A percentile compares a stretch with the other conserved stretches of the same genome.
Evolutionary conservation across 1,140 invertebrate genomes (phyloP).

Genomic region (Drosophila burlai): DNA sequence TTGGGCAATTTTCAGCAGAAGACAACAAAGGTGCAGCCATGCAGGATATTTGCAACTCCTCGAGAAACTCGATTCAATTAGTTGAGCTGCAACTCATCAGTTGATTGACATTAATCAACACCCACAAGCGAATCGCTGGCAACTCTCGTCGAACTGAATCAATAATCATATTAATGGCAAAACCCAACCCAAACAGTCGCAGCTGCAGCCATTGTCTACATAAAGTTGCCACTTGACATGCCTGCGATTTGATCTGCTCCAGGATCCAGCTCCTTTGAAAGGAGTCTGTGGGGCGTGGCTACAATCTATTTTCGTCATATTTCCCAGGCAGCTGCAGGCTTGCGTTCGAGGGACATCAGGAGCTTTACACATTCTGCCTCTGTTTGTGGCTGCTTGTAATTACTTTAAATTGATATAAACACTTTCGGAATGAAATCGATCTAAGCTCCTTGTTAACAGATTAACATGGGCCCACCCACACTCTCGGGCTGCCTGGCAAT

Average conservation of each 20-base stretch:
- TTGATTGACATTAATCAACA: conserved; percentile 72
- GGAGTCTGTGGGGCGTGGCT: conserved; percentile 46
- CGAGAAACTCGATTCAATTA: conserved; percentile 35
- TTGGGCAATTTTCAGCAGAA: conserved; percentile 7
- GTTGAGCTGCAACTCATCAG: conserved; percentile 56
- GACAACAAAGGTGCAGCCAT: conserved; percentile 3
- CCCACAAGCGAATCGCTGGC: conserved; percentile 39
- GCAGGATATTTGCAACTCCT: conserved; percentile 3
- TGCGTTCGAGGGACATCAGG: conserved; percentile 40
- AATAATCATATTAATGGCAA: conserved; percentile 72
- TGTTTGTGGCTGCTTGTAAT: conserved; percentile 80
- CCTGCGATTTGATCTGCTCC: neutral
- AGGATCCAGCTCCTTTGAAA: conserved; percentile 12
- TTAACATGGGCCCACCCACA: conserved; percentile 67
- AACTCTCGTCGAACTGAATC: conserved; percentile 35
- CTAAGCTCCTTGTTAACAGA: conserved; percentile 83
- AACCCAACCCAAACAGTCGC: conserved; percentile 32
- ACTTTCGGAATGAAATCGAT: conserved; percentile 82
- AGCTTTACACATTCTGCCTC: conserved; percentile 37
- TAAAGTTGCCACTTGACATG: conserved; percentile 32
- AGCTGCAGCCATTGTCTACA: conserved; percentile 45
- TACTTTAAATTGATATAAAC: conserved; percentile 84
- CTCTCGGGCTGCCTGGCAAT: conserved; percentile 16
- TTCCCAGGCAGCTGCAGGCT: conserved; percentile 36
- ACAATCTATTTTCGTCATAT: conserved; percentile 64